phyloP scores from a whole-genome alignment of 2,113 vertebrate species.

The Tinamus guttatus region DNA sequence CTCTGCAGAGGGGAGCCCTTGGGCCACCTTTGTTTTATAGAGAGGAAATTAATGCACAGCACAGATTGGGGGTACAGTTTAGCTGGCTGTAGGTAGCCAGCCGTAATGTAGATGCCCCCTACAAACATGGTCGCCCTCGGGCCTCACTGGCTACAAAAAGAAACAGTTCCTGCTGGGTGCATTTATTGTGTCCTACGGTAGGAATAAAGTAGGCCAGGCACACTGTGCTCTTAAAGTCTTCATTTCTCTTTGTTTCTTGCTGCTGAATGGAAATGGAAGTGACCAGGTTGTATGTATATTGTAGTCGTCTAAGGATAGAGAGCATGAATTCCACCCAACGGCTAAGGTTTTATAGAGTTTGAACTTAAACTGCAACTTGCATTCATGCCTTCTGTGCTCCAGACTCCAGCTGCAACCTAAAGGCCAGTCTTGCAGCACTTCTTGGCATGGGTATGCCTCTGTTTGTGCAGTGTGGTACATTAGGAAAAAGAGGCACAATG shows the following conservation, averaged over 20 bases:
- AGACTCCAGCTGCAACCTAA: not conserved
- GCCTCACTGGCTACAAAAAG: not conserved
- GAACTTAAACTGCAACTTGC: not conserved
- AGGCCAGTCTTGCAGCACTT: not conserved
- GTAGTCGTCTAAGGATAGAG: not conserved
- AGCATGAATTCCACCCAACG: not conserved
- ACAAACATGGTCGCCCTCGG: not conserved
- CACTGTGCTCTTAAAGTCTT: not conserved
- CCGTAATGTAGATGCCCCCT: not conserved
- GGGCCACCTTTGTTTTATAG: fast-evolving
- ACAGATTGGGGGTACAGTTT: not conserved
- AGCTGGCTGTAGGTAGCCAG: not conserved
- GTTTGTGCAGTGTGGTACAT: not conserved
- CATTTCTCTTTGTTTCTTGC: not conserved
- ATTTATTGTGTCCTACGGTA: not conserved
- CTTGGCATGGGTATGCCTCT: not conserved
- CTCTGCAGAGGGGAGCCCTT: not conserved
- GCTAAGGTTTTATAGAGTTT: not conserved
- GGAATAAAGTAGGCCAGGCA: not conserved
- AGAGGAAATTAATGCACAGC: not conserved
- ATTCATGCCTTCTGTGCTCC: not conserved
- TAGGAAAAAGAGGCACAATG: not conserved
- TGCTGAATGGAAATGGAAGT: not conserved
- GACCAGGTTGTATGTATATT: not conserved
- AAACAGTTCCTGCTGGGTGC: not conserved